These are phyloP conservation scores for Cairina moschata DNA, from an alignment of 2,113 vertebrate genomes.

Conservation along the genomic window DNA sequence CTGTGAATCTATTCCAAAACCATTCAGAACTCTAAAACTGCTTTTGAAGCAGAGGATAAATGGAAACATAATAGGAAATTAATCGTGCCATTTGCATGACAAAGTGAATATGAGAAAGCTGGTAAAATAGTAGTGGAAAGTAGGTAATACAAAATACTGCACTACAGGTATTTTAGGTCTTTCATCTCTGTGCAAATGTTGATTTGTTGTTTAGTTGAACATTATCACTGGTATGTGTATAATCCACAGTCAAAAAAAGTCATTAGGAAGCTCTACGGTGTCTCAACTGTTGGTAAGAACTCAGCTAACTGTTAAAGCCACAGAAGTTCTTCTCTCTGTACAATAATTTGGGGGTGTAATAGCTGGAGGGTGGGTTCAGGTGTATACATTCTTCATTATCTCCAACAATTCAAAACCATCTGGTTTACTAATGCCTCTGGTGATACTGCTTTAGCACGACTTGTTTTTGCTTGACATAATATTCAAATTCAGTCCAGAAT, in stretches of 20 bases:
- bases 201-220: background rate
- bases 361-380: background rate
- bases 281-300: background rate
- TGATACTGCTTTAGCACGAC: background rate
- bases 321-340: background rate
- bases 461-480: background rate
- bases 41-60: background rate
- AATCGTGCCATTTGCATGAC: background rate
- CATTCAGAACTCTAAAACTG: background rate
- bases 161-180: background rate
- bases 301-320: background rate
- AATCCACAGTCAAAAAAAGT: background rate
- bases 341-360: background rate
- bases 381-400: background rate
- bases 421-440: background rate
- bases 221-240: background rate
- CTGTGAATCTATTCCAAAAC: background rate
- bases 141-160: background rate
- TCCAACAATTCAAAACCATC: background rate
- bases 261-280: background rate
- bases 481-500: background rate
- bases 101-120: background rate
- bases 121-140: background rate
- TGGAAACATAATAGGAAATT: background rate
- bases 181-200: background rate